phyloP scores from a whole-genome alignment of 2,888 invertebrate genomes.

The Diadegma fenestrale region DNA sequence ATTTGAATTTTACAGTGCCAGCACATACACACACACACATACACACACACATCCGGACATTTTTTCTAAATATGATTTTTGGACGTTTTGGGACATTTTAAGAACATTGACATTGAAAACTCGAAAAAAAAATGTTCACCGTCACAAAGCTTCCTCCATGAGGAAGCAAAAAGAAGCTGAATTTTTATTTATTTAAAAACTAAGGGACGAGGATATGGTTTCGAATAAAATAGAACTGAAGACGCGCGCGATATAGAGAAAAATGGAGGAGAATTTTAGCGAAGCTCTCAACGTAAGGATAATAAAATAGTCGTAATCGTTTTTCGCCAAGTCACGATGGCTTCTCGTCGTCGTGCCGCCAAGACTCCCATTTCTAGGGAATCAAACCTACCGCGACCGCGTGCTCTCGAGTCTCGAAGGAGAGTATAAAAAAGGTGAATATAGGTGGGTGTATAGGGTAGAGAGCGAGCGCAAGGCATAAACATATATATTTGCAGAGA shows the following conservation, averaged over 20 bases:
- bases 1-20: too few species aligned
- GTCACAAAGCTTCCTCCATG: too few species aligned
- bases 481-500: slow-evolving; percentile 67
- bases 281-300: slow-evolving; percentile 60
- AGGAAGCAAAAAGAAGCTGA: too few species aligned
- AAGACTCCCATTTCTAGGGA: slow-evolving; percentile 39
- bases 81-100: too few species aligned
- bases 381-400: slow-evolving; percentile 47
- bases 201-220: background rate
- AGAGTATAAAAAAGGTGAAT: slow-evolving; percentile 36
- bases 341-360: slow-evolving; percentile 34
- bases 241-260: background rate
- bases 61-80: too few species aligned
- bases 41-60: too few species aligned
- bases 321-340: slow-evolving; percentile 52
- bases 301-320: slow-evolving; percentile 67
- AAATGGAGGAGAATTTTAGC: slow-evolving; percentile 31
- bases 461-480: slow-evolving; percentile 52
- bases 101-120: too few species aligned
- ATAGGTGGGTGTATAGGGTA: background rate
- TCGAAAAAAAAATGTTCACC: too few species aligned
- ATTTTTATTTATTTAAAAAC: too few species aligned
- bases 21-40: too few species aligned
- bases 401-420: slow-evolving; percentile 33
- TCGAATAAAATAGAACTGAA: background rate